Evolutionary conservation across 2,888 invertebrate species (phyloP).

Genomic region (Gerris lacustris): DNA sequence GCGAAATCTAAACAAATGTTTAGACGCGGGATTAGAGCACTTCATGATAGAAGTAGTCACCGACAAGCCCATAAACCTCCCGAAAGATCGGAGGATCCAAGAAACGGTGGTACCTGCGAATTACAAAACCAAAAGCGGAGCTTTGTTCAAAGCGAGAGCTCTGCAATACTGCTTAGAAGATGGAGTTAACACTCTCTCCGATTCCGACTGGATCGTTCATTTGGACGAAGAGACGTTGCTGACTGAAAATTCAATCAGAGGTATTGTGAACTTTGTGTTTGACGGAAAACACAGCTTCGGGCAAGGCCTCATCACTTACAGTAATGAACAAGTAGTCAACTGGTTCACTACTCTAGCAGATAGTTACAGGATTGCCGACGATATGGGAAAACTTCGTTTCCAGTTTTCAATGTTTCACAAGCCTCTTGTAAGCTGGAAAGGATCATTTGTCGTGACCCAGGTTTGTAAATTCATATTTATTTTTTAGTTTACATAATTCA

Average conservation of each 20-base stretch:
- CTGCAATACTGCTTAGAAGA: conserved; percentile 91
- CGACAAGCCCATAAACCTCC: conserved; percentile 67
- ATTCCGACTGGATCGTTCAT: conserved; percentile 94
- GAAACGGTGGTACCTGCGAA: conserved; percentile 78
- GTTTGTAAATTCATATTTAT: conserved; percentile 40
- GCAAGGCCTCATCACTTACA: conserved; percentile 90
- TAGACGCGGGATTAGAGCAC: conserved; percentile 83
- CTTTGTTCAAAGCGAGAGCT: conserved; percentile 86
- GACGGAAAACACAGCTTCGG: conserved; percentile 93
- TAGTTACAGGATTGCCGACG: conserved; percentile 89
- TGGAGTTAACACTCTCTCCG: conserved; percentile 68
- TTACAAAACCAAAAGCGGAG: conserved; percentile 81
- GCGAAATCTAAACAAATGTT: conserved; percentile 74
- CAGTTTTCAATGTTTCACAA: conserved; percentile 89
- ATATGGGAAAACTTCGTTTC: conserved; percentile 89
- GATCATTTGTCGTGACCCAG: conserved; percentile 93
- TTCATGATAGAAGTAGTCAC: conserved; percentile 93
- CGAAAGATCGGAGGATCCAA: conserved; percentile 65
- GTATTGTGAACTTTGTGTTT: conserved; percentile 84
- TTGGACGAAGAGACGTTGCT: conserved; percentile 91
- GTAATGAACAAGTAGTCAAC: conserved; percentile 90
- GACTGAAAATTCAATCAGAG: conserved; percentile 79
- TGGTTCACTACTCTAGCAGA: conserved; percentile 94
- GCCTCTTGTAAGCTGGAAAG: conserved; percentile 95
- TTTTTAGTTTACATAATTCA: conserved; percentile 18